Percentiles rank a stretch among this genome's conserved stretches.
Conservation (phyloP, 2,888 invertebrate genomes). For the Desoria tigrina region DNA sequence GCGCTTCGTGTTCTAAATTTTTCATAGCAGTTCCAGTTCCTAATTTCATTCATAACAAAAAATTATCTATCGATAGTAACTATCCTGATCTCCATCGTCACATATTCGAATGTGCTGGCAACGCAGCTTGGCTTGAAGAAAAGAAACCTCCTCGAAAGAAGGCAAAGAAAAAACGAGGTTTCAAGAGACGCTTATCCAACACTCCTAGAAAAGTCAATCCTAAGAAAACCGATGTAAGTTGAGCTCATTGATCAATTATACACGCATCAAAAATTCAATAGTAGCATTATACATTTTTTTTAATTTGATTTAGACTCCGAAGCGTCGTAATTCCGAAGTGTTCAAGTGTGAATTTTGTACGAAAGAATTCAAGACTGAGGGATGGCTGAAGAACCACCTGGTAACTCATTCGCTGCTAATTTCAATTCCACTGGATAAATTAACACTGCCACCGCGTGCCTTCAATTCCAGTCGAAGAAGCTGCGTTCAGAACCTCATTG, state of each 20-base stretch:
- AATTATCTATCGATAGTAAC: no score
- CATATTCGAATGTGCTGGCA: constrained; percentile 53
- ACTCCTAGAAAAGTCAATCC: constrained; percentile 35
- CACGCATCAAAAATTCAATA: no score
- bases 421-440: constrained; percentile 52
- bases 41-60: no score
- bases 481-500: not conserved
- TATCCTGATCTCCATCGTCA: constrained; percentile 51
- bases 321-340: constrained; percentile 46
- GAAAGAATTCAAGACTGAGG: constrained; percentile 53
- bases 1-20: not conserved
- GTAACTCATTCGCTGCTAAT: constrained; percentile 50
- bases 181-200: constrained; percentile 50
- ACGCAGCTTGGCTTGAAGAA: constrained; percentile 45
- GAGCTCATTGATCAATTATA: not conserved
- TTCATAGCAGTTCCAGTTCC: no score
- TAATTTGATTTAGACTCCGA: not conserved
- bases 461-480: constrained; percentile 33
- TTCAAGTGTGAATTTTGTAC: constrained; percentile 53
- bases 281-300: no score
- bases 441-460: constrained; percentile 52
- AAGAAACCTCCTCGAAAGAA: constrained; percentile 39
- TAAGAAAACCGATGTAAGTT: constrained; percentile 25
- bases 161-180: constrained; percentile 45
- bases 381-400: constrained; percentile 53